phyloP scores from a whole-genome alignment of 2,797 vertebrate genomes.

The Knipowitschia caucasica region DNA sequence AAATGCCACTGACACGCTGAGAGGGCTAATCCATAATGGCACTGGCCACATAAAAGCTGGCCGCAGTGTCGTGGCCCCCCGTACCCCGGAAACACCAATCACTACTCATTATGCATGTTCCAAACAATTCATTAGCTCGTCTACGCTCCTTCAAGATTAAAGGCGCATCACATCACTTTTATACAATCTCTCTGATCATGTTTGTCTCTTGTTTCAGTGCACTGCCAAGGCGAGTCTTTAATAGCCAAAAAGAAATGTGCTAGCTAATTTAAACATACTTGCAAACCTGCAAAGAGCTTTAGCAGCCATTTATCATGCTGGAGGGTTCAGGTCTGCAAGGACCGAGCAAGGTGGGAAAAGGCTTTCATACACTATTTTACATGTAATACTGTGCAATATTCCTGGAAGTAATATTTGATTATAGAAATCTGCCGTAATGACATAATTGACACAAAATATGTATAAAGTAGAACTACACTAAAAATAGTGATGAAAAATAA shows the following conservation, averaged over 20 bases:
- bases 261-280: constrained; percentile 44
- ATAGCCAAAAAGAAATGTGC: constrained; percentile 27
- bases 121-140: constrained; percentile 63
- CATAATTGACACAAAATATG: too few species aligned
- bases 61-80: constrained; percentile 53
- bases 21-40: constrained; percentile 64
- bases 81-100: constrained; percentile 60
- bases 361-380: constrained; percentile 41
- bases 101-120: constrained; percentile 53
- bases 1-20: constrained; percentile 65
- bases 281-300: constrained; percentile 42
- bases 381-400: constrained; percentile 19
- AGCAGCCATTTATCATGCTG: constrained; percentile 48
- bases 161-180: constrained; percentile 32
- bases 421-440: too few species aligned
- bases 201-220: constrained; percentile 19
- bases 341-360: constrained; percentile 48
- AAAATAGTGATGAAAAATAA: too few species aligned
- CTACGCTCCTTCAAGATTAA: constrained; percentile 35
- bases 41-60: constrained; percentile 55
- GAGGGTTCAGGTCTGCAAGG: constrained; percentile 35
- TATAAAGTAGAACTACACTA: too few species aligned
- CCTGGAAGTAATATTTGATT: too few species aligned
- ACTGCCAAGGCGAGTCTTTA: constrained; percentile 8
- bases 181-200: constrained; percentile 29